A percentile compares a stretch with the other conserved stretches of the same genome.
Evolutionary conservation across 2,797 vertebrate genomes (phyloP).

Genomic region (Sciaenops ocellatus): DNA sequence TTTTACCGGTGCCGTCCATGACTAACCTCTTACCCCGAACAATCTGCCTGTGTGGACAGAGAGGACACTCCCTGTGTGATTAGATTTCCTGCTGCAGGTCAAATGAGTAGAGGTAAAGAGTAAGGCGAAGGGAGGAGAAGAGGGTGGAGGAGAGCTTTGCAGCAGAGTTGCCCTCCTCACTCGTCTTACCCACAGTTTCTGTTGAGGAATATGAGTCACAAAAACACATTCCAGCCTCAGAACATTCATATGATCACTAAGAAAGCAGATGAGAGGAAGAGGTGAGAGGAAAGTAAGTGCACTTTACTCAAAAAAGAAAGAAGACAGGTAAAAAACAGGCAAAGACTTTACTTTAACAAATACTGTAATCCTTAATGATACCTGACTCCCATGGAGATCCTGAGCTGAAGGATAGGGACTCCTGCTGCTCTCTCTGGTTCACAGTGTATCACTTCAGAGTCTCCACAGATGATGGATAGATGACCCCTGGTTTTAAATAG

Average conservation of each 20-base stretch:
- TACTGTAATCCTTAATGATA: slow-evolving; percentile 5
- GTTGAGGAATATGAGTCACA: slow-evolving; percentile 57
- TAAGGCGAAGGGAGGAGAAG: not conserved
- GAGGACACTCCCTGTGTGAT: slow-evolving; percentile 69
- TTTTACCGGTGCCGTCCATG: slow-evolving; percentile 41
- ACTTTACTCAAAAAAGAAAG: slow-evolving; percentile 3
- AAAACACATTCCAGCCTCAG: slow-evolving; percentile 67
- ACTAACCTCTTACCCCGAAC: slow-evolving; percentile 54
- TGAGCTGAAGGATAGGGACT: not conserved
- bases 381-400: slow-evolving; percentile 6
- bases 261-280: slow-evolving; percentile 28
- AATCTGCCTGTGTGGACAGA: slow-evolving; percentile 15
- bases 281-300: not conserved
- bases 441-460: slow-evolving; percentile 29
- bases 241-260: slow-evolving; percentile 23
- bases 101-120: slow-evolving; percentile 30
- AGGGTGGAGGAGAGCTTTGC: slow-evolving; percentile 22
- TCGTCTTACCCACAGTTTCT: slow-evolving; percentile 21
- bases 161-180: slow-evolving; percentile 23
- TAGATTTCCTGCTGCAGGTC: slow-evolving; percentile 72
- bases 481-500: slow-evolving; percentile 34
- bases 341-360: slow-evolving; percentile 12
- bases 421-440: slow-evolving; percentile 27
- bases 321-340: slow-evolving; percentile 1
- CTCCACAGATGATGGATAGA: slow-evolving; percentile 29